These are phyloP conservation scores for Macrosteles quadrilineatus DNA, from an alignment of 1,140 invertebrate genomes.

Conservation along the genomic window DNA sequence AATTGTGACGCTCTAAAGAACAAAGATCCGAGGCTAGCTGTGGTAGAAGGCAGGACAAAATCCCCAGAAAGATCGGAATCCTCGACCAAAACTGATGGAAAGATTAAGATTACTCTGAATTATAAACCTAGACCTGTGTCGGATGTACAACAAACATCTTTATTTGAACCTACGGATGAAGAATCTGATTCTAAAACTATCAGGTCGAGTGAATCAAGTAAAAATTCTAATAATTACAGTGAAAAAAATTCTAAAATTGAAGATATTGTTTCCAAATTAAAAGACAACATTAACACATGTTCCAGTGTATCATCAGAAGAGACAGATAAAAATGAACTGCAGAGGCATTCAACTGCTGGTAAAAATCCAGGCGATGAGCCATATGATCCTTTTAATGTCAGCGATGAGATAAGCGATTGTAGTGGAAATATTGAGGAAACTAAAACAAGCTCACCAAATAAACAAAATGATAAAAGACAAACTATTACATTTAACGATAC, in stretches of 20 bases:
- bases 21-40: slow-evolving; percentile 3
- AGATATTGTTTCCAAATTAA: slow-evolving; percentile 1
- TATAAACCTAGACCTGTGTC: slow-evolving; percentile 8
- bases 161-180: neutral
- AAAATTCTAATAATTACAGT: neutral
- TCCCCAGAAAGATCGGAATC: neutral
- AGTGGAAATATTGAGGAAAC: neutral
- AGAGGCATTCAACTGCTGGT: too few relatives aligned
- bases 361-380: neutral
- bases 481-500: neutral
- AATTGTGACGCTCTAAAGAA: slow-evolving; percentile 6
- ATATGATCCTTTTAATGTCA: slow-evolving; percentile 10
- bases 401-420: neutral
- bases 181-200: neutral
- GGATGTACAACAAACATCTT: neutral
- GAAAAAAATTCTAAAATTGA: slow-evolving; percentile 5
- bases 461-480: neutral
- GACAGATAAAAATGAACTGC: too few relatives aligned
- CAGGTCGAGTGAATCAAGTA: neutral
- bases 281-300: neutral
- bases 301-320: neutral
- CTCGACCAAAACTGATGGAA: neutral
- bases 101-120: neutral
- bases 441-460: neutral
- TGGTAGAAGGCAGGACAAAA: neutral